Evolutionary conservation across 1,140 invertebrate species (phyloP).

Genomic region (Coboldia fuscipes): DNA sequence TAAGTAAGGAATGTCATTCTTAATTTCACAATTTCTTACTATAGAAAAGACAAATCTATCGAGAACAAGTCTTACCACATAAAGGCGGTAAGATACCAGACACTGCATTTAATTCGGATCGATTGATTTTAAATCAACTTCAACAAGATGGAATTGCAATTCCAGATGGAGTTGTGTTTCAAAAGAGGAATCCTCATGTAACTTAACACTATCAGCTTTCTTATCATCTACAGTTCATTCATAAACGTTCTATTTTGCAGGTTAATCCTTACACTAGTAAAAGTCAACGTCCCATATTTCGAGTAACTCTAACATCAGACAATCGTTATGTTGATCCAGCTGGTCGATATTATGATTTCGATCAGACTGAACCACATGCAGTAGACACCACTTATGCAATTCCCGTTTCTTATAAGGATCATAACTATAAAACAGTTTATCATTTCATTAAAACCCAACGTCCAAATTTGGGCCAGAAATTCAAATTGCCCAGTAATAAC

Average conservation of each 20-base stretch:
- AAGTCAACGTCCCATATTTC: slow-evolving; percentile 14
- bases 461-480: too few species aligned
- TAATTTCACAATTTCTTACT: slow-evolving; percentile 7
- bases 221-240: not conserved
- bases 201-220: not conserved
- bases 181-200: slow-evolving; percentile 22
- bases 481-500: too few species aligned
- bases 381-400: slow-evolving; percentile 16
- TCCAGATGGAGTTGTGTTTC: slow-evolving; percentile 32
- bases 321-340: slow-evolving; percentile 14
- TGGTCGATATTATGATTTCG: slow-evolving; percentile 10
- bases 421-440: too few species aligned
- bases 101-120: slow-evolving; percentile 34
- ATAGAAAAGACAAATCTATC: slow-evolving; percentile 37
- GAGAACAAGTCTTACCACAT: slow-evolving; percentile 36
- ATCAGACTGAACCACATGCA: slow-evolving; percentile 13
- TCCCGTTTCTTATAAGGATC: not conserved
- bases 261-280: slow-evolving; percentile 17
- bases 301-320: slow-evolving; percentile 17
- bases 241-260: slow-evolving; percentile 4
- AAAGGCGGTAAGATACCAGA: slow-evolving; percentile 41
- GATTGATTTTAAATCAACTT: slow-evolving; percentile 32
- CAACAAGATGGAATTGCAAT: slow-evolving; percentile 38
- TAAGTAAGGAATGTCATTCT: too few species aligned
- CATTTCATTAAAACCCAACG: too few species aligned